Percentiles rank a stretch among this genome's conserved stretches.
These are phyloP conservation scores for Propithecus perrieri DNA, from an alignment of 2,797 vertebrate species.

Conservation along the genomic window DNA sequence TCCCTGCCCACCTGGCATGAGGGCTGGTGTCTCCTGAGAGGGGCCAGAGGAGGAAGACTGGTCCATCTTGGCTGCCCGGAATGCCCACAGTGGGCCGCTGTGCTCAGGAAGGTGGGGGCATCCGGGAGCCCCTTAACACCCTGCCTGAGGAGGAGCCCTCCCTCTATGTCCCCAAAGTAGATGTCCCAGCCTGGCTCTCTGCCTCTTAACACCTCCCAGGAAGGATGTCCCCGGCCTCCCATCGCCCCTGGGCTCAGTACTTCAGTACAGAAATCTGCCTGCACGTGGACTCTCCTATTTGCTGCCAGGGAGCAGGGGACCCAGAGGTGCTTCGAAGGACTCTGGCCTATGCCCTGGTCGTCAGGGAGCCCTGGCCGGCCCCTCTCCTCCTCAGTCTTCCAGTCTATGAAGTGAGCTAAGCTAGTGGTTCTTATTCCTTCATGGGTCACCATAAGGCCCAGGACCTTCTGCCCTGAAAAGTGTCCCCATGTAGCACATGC, in stretches of 20 bases:
- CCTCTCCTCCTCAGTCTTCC: constrained; percentile 35
- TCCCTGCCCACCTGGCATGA: neutral
- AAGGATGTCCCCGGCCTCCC: neutral
- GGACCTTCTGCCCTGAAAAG: neutral
- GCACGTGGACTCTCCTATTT: neutral
- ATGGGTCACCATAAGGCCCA: neutral
- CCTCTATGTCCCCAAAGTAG: too few relatives aligned
- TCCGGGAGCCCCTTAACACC: neutral
- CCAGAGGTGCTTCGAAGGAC: neutral
- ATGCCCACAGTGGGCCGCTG: neutral
- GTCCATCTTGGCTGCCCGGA: neutral
- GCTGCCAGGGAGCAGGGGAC: neutral
- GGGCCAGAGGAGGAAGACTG: neutral
- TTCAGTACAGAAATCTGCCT: neutral
- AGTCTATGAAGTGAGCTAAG: neutral
- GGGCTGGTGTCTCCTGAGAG: neutral
- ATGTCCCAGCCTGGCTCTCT: neutral
- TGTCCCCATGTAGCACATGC: neutral
- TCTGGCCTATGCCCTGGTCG: neutral
- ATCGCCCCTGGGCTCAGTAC: neutral
- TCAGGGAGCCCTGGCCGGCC: neutral
- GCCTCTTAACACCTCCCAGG: neutral
- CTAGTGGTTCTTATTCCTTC: neutral
- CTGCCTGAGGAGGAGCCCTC: neutral
- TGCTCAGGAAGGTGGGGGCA: neutral